A percentile compares a stretch with the other conserved stretches of the same genome.
Evolutionary conservation across 2,113 vertebrate genomes (phyloP).

Genomic region (Fulmarus glacialis): DNA sequence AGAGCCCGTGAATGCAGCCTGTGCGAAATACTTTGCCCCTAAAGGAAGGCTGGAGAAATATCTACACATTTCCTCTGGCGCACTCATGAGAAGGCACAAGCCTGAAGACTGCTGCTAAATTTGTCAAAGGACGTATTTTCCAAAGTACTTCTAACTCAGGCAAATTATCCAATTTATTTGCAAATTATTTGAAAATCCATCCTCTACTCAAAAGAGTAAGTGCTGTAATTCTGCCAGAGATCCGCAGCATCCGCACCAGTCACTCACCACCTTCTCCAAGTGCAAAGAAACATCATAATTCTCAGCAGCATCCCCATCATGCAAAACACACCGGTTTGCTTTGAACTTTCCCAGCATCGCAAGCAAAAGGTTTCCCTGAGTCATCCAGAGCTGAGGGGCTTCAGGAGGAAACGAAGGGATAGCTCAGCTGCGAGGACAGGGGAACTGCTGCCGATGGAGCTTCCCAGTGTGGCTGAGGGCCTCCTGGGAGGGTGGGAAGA

Average conservation of each 20-base stretch:
- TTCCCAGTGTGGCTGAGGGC: not conserved
- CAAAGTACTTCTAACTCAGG: not conserved
- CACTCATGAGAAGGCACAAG: not conserved
- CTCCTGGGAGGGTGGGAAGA: not conserved
- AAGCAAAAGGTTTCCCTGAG: not conserved
- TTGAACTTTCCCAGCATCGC: not conserved
- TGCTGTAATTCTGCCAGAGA: not conserved
- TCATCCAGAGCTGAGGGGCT: not conserved
- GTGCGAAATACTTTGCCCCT: not conserved
- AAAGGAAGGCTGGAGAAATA: not conserved
- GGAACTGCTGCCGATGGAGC: not conserved
- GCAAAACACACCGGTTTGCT: not conserved
- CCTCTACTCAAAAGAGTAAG: not conserved
- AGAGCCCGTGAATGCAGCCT: not conserved
- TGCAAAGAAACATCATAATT: not conserved
- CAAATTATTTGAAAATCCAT: conserved; percentile 34
- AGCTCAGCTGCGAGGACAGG: not conserved
- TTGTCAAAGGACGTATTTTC: not conserved
- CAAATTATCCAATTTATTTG: conserved; percentile 35
- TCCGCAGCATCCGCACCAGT: rapidly evolving
- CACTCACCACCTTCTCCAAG: not conserved
- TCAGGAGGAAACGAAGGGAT: not conserved
- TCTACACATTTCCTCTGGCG: not conserved
- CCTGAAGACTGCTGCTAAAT: not conserved
- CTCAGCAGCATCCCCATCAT: not conserved